Conservation (phyloP, 1,140 invertebrate species). For the Zaprionus kolodkinae region DNA sequence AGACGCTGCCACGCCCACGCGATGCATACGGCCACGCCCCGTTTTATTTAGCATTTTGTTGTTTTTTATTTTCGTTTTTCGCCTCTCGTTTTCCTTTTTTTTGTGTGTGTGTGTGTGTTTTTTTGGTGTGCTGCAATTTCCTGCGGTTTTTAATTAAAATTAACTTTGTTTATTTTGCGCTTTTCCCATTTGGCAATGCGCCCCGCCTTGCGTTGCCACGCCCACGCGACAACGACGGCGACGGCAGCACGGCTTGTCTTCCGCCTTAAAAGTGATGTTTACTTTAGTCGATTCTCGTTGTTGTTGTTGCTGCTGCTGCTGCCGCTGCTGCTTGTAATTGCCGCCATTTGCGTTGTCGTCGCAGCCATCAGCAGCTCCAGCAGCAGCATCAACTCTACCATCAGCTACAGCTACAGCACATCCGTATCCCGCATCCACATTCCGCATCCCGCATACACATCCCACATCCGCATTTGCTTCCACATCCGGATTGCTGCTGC, state of each 20-base stretch:
- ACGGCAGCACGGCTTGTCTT: constrained; percentile 25
- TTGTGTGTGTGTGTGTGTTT: constrained; percentile 31
- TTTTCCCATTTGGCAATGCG: constrained; percentile 56
- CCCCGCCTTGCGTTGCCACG: neutral
- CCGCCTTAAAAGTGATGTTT: constrained; percentile 71
- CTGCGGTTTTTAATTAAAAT: constrained; percentile 82
- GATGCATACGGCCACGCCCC: constrained; percentile 45
- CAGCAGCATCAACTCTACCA: neutral
- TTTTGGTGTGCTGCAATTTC: constrained; percentile 54
- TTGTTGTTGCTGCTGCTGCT: constrained; percentile 32
- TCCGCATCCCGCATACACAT: neutral
- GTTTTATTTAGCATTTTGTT: constrained; percentile 79
- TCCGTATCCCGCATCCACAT: constrained; percentile 1
- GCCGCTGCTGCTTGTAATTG: constrained; percentile 73
- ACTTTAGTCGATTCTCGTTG: constrained; percentile 45
- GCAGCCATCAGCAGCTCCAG: constrained; percentile 13
- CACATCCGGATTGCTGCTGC: constrained; percentile 4
- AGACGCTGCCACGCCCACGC: constrained; percentile 41
- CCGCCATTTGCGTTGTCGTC: constrained; percentile 74
- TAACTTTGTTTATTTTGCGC: constrained; percentile 81
- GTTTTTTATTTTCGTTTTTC: constrained; percentile 42
- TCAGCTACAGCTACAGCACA: constrained; percentile 4
- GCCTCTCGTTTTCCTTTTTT: neutral
- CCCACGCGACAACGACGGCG: neutral
- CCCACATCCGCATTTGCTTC: constrained; percentile 2